A percentile compares a stretch with the other conserved stretches of the same genome.
Evolutionary conservation across 2,888 invertebrate genomes (phyloP).

Genomic region (Ectemnius lituratus): DNA sequence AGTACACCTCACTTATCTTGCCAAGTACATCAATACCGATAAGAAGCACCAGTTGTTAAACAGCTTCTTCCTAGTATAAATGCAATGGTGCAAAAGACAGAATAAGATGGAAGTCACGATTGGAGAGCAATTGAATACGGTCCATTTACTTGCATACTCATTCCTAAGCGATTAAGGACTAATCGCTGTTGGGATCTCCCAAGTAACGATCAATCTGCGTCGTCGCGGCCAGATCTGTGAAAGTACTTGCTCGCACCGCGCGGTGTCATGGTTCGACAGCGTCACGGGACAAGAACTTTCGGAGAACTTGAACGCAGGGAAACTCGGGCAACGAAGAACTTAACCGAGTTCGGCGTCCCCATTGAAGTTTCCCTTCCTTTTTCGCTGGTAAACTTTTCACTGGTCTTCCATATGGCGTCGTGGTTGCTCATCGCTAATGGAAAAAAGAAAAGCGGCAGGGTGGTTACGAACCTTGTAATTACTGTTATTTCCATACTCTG

Average conservation of each 20-base stretch:
- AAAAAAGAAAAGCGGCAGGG: slow-evolving; percentile 19
- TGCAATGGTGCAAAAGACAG: too few species aligned
- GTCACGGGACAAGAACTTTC: slow-evolving; percentile 46
- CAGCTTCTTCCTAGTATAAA: too few species aligned
- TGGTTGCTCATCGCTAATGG: slow-evolving; percentile 39
- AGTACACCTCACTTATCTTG: too few species aligned
- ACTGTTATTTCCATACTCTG: too few species aligned
- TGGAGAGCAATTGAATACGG: slow-evolving; percentile 11
- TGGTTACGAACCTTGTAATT: background rate
- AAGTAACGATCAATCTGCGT: slow-evolving; percentile 46
- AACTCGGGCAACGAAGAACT: slow-evolving; percentile 32
- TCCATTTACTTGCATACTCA: background rate
- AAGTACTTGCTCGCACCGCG: slow-evolving; percentile 48
- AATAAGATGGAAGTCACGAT: too few species aligned
- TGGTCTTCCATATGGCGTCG: slow-evolving; percentile 43
- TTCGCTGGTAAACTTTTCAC: slow-evolving; percentile 39
- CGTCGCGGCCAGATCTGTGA: slow-evolving; percentile 56
- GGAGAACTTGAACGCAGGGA: slow-evolving; percentile 29
- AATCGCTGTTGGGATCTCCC: slow-evolving; percentile 41
- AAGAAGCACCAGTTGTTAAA: slow-evolving; percentile 14
- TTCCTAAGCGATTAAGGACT: slow-evolving; percentile 43
- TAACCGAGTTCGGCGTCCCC: slow-evolving; percentile 55
- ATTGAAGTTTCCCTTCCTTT: slow-evolving; percentile 47
- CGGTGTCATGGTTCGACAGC: slow-evolving; percentile 41
- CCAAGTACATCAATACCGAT: background rate